These are phyloP conservation scores for Lepidurus packardi DNA, from an alignment of 1,140 invertebrate species.

Conservation along the genomic window DNA sequence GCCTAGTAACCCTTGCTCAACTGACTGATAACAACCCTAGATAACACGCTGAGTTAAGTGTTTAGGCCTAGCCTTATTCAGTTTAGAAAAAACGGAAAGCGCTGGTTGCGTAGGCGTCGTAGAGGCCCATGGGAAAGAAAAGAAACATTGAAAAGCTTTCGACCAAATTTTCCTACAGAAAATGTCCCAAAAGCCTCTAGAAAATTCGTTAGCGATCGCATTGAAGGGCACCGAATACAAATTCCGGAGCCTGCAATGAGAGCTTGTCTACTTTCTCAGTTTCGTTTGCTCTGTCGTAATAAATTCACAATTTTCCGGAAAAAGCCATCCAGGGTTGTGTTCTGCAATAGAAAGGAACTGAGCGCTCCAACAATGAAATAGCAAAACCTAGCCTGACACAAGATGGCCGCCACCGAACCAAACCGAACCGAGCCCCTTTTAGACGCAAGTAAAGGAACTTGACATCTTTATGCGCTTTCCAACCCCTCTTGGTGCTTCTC, in stretches of 20 bases:
- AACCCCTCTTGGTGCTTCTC: not conserved
- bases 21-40: not conserved
- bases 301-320: not conserved
- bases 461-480: conserved; percentile 10
- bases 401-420: not conserved
- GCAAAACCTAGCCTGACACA: not conserved
- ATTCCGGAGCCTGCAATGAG: not conserved
- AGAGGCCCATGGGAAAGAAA: not conserved
- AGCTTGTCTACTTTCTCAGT: not conserved
- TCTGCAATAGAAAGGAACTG: not conserved
- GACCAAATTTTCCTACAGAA: not conserved
- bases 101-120: not conserved
- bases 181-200: not conserved
- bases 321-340: not conserved
- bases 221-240: not conserved
- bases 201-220: not conserved
- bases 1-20: conserved; percentile 1
- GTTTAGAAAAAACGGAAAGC: not conserved
- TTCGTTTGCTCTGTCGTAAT: not conserved
- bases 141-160: not conserved
- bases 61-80: not conserved
- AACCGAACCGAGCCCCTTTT: not conserved
- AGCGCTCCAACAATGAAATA: not conserved
- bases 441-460: not conserved
- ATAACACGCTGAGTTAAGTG: not conserved